phyloP scores from a whole-genome alignment of 2,888 invertebrate genomes.

The Tolmerus cingulatus region DNA sequence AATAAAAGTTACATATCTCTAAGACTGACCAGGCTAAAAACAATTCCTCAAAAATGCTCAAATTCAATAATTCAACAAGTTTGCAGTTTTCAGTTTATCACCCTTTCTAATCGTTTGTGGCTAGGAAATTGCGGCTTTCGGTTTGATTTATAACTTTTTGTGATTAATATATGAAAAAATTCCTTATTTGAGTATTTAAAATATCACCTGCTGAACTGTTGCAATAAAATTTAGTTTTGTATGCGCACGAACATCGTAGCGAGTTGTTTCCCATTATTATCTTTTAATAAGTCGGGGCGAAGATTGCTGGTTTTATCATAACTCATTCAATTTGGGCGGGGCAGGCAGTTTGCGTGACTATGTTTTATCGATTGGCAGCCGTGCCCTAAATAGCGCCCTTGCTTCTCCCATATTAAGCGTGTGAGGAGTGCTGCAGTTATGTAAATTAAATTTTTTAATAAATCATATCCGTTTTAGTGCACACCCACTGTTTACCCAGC shows the following conservation, averaged over 20 bases:
- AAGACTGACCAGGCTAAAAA: not conserved
- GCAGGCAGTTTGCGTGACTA: constrained; percentile 5
- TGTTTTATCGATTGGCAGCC: not conserved
- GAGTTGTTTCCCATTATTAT: not conserved
- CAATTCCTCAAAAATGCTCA: not conserved
- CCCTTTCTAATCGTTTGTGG: not conserved
- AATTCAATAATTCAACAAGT: not conserved
- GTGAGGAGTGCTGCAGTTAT: not conserved
- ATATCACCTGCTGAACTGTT: not conserved
- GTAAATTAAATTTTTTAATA: not conserved
- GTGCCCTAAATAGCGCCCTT: not conserved
- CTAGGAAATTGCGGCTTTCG: not conserved
- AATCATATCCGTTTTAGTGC: constrained; percentile 68
- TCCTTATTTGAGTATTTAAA: not conserved
- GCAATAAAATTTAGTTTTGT: not conserved
- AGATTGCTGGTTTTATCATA: not conserved
- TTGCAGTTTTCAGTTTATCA: not conserved
- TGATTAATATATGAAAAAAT: not conserved
- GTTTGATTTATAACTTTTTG: not conserved
- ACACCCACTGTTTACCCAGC: constrained; percentile 89
- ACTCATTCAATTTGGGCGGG: not conserved
- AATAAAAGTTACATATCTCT: too few species aligned
- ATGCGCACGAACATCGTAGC: not conserved
- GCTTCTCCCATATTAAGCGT: not conserved
- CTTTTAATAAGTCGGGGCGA: not conserved